Conservation (phyloP, 2,888 invertebrate genomes). For the Meiosimyza decipiens region DNA sequence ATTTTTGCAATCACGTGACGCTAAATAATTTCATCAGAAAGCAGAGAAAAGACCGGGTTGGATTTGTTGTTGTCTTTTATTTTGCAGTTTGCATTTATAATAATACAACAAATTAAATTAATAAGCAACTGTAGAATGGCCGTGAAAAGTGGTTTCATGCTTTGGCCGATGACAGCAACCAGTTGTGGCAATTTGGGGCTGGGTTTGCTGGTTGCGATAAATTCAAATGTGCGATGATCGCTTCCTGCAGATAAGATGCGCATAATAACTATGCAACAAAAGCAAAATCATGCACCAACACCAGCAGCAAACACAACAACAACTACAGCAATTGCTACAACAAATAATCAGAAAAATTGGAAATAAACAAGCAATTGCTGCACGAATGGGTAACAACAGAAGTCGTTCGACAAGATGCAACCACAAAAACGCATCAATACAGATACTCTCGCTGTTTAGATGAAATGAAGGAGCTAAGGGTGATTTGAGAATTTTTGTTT, state of each 20-base stretch:
- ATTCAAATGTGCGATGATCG: constrained; percentile 55
- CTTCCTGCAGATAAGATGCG: constrained; percentile 57
- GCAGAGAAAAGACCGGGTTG: constrained; percentile 25
- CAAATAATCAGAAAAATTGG: constrained; percentile 31
- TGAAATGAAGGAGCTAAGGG: no score
- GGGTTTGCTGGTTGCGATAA: background rate
- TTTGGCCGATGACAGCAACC: constrained; percentile 25
- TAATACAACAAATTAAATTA: constrained; percentile 56
- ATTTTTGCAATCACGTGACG: no score
- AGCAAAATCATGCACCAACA: constrained; percentile 24
- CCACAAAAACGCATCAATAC: constrained; percentile 12
- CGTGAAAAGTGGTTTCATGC: constrained; percentile 31
- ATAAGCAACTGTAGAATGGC: constrained; percentile 54
- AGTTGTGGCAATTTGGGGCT: background rate
- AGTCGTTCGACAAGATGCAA: constrained; percentile 52
- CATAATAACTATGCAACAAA: constrained; percentile 52
- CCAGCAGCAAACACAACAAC: constrained; percentile 47
- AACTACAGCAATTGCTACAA: constrained; percentile 38
- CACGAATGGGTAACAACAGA: constrained; percentile 57
- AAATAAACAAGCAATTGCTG: constrained; percentile 25
- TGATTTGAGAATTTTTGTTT: no score
- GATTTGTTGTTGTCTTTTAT: background rate
- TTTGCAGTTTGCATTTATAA: constrained; percentile 43
- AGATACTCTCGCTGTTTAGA: background rate
- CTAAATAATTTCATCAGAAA: constrained; percentile 7